Evolutionary conservation across 2,797 vertebrate species (phyloP).

Genomic region (Onychomys leucogaster): DNA sequence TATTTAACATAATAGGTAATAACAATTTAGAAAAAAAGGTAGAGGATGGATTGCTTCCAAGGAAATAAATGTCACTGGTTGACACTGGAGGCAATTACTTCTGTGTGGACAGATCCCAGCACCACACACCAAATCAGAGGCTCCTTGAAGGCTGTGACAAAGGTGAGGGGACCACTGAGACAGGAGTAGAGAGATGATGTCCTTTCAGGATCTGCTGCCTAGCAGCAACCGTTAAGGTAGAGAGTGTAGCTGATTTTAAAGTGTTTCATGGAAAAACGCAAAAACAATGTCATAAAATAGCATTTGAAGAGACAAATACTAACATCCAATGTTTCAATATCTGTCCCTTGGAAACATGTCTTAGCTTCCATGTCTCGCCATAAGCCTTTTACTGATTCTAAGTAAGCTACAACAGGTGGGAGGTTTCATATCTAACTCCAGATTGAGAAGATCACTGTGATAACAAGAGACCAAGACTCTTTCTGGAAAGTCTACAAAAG

Average conservation of each 20-base stretch:
- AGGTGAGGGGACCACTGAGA: neutral
- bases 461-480: neutral
- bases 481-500: slow-evolving; percentile 32
- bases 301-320: neutral
- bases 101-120: neutral
- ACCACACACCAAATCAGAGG: neutral
- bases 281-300: neutral
- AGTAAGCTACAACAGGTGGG: neutral
- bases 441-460: neutral
- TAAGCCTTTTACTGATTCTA: slow-evolving; percentile 19
- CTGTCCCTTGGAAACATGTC: neutral
- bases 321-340: neutral
- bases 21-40: neutral
- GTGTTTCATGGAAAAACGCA: neutral
- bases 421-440: slow-evolving; percentile 8
- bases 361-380: slow-evolving; percentile 13
- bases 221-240: neutral
- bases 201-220: neutral
- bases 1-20: neutral
- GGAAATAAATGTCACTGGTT: slow-evolving; percentile 3
- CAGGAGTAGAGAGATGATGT: neutral
- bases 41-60: neutral
- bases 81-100: neutral
- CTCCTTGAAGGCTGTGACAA: neutral
- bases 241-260: slow-evolving; percentile 15